Conservation (phyloP, 2,888 invertebrate species). For the Ormia ochracea region DNA sequence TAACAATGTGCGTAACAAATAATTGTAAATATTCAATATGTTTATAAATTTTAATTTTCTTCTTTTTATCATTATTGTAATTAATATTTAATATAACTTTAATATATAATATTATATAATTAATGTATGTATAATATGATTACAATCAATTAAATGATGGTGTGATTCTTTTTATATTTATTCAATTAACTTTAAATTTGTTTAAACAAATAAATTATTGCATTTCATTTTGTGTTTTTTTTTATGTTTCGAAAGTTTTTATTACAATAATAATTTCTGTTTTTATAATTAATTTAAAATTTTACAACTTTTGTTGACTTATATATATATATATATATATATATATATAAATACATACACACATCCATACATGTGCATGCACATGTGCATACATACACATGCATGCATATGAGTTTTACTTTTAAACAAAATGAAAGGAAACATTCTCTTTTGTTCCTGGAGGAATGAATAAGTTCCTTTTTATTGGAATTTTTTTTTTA, state of each 20-base stretch:
- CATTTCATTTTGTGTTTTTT: slow-evolving; percentile 56
- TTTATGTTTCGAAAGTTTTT: slow-evolving; percentile 33
- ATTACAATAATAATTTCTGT: slow-evolving; percentile 62
- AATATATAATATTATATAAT: slow-evolving; percentile 57
- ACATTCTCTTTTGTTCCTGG: slow-evolving; percentile 35
- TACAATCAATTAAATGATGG: slow-evolving; percentile 56
- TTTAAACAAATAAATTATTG: slow-evolving; percentile 63
- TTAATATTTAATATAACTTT: slow-evolving; percentile 64
- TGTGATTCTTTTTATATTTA: slow-evolving; percentile 53
- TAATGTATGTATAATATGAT: slow-evolving; percentile 60
- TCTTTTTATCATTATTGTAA: slow-evolving; percentile 54
- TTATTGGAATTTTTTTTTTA: slow-evolving; percentile 31
- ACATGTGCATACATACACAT: too few relatives aligned
- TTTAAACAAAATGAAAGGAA: slow-evolving; percentile 42
- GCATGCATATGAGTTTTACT: too few relatives aligned
- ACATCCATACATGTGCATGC: too few relatives aligned
- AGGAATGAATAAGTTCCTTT: slow-evolving; percentile 35
- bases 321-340: too few relatives aligned
- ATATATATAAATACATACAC: too few relatives aligned
- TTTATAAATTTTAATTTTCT: slow-evolving; percentile 58
- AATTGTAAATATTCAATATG: slow-evolving; percentile 73
- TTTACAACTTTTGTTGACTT: slow-evolving; percentile 69
- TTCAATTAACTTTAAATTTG: slow-evolving; percentile 61
- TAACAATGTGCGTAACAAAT: slow-evolving; percentile 77
- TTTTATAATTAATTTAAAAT: slow-evolving; percentile 63